These are phyloP conservation scores for Gasterosteus aculeatus DNA, from an alignment of 2,113 vertebrate genomes.

Conservation along the genomic window DNA sequence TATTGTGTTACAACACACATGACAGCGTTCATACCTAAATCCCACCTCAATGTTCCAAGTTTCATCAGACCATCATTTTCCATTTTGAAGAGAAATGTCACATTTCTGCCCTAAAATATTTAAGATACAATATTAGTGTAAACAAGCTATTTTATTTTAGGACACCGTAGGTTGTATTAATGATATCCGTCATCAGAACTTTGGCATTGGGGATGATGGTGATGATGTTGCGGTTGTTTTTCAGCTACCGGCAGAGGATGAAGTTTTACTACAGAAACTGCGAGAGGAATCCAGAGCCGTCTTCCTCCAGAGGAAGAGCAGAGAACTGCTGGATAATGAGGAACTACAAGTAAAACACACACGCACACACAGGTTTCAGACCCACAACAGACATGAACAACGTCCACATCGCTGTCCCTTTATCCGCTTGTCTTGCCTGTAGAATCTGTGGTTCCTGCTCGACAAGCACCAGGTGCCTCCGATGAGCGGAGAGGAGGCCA, in stretches of 20 bases:
- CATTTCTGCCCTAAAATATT: background rate
- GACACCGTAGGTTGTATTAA: background rate
- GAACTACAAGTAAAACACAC: slow-evolving; percentile 89
- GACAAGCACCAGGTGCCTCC: slow-evolving; percentile 97
- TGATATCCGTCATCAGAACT: background rate
- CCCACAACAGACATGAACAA: background rate
- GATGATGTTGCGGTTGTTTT: slow-evolving; percentile 12
- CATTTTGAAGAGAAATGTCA: background rate
- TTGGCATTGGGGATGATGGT: background rate
- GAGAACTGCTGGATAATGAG: slow-evolving; percentile 96
- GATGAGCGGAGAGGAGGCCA: slow-evolving; percentile 93
- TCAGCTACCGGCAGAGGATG: slow-evolving; percentile 96
- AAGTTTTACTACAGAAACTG: slow-evolving; percentile 94
- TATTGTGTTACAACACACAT: background rate
- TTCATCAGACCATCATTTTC: background rate
- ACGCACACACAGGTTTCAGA: background rate
- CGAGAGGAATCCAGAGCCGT: slow-evolving; percentile 97
- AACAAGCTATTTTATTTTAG: background rate
- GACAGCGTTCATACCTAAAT: background rate
- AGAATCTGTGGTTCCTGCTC: slow-evolving; percentile 97
- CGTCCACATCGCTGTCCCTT: background rate
- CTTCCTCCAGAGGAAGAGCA: slow-evolving; percentile 97
- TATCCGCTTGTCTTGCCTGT: background rate
- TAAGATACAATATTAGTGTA: background rate
- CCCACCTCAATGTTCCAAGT: background rate